A percentile compares a stretch with the other conserved stretches of the same genome.
These are phyloP conservation scores for Spinibarbus caldwelli DNA, from an alignment of 2,797 vertebrate species.

Conservation along the genomic window DNA sequence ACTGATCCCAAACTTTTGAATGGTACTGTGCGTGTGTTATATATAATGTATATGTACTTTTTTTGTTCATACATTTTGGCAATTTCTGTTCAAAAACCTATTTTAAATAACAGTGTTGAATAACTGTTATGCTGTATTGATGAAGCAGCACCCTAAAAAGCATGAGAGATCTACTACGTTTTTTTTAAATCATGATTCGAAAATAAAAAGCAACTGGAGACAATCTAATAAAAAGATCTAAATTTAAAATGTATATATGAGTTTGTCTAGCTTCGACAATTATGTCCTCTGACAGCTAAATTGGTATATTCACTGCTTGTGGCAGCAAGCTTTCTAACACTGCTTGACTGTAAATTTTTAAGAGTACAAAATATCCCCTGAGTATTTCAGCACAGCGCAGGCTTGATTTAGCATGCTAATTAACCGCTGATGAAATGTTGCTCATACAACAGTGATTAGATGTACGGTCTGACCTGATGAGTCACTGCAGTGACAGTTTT, in stretches of 20 bases:
- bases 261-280: background rate
- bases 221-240: background rate
- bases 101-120: no score
- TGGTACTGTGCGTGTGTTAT: no score
- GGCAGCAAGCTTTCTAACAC: background rate
- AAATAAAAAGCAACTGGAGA: background rate
- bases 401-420: constrained; percentile 22
- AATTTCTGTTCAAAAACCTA: no score
- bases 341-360: background rate
- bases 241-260: background rate
- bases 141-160: no score
- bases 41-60: no score
- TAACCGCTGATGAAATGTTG: constrained; percentile 2
- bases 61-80: no score
- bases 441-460: constrained; percentile 19
- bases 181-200: background rate
- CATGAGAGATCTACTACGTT: no score
- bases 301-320: background rate
- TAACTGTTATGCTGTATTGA: no score
- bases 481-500: no score
- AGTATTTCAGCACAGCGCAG: constrained; percentile 1
- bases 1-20: no score
- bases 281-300: background rate
- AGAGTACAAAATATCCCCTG: background rate
- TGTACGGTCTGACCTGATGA: no score